Conservation (phyloP, 2,797 vertebrate genomes). For the Allobates femoralis region DNA sequence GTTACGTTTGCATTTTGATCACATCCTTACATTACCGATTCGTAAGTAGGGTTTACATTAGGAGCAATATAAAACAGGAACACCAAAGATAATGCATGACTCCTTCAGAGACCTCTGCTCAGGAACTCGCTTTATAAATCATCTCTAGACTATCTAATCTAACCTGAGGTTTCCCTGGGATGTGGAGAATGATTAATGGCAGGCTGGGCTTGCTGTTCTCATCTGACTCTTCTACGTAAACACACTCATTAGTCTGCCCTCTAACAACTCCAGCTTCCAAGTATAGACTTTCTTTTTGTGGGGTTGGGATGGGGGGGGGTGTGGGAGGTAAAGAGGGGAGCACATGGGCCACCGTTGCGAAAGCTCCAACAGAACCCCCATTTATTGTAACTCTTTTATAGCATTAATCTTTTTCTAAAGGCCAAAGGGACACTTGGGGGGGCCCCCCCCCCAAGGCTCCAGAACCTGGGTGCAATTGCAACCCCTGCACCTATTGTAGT, state of each 20-base stretch:
- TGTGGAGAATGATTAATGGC: slow-evolving; percentile 66
- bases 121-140: slow-evolving; percentile 19
- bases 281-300: neutral
- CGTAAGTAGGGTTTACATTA: slow-evolving; percentile 7
- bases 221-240: slow-evolving; percentile 43
- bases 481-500: too few relatives aligned
- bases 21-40: slow-evolving; percentile 3
- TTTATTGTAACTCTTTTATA: too few relatives aligned
- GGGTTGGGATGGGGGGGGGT: too few relatives aligned
- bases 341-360: too few relatives aligned
- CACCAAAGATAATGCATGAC: slow-evolving; percentile 12
- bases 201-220: slow-evolving; percentile 62
- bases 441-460: too few relatives aligned
- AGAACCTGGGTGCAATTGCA: too few relatives aligned
- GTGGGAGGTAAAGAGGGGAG: too few relatives aligned
- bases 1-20: slow-evolving; percentile 18
- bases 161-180: slow-evolving; percentile 30
- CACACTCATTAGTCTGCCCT: slow-evolving; percentile 65
- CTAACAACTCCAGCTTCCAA: neutral
- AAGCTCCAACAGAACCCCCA: too few relatives aligned
- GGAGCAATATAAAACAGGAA: slow-evolving; percentile 37
- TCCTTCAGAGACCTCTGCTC: slow-evolving; percentile 30
- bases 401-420: too few relatives aligned
- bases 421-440: too few relatives aligned
- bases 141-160: slow-evolving; percentile 28